Conservation (phyloP, 1,140 invertebrate genomes). For the Hylyphantes graminicola region DNA sequence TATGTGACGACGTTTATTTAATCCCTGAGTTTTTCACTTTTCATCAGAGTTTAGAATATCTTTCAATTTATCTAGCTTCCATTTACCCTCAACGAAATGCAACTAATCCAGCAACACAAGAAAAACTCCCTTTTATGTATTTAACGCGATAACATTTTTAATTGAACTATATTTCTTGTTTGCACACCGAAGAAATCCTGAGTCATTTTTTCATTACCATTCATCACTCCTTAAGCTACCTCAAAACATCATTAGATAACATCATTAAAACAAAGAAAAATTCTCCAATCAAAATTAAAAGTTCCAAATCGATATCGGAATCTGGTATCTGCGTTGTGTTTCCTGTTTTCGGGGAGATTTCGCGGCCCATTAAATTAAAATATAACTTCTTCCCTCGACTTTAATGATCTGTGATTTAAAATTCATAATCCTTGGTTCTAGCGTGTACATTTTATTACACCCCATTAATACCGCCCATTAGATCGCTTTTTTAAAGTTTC, state of each 20-base stretch:
- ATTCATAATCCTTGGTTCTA: conserved; percentile 29
- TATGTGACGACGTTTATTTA: no score
- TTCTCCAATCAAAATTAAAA: conserved; percentile 32
- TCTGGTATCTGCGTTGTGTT: conserved; percentile 24
- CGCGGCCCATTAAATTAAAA: conserved; percentile 37
- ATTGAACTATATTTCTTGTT: no score
- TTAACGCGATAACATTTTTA: no score
- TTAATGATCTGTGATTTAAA: conserved; percentile 47
- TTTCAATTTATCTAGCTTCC: no score
- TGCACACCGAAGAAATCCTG: no score
- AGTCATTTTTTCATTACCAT: background rate
- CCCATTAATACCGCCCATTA: conserved; percentile 32
- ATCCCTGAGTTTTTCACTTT: no score
- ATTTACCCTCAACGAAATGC: no score
- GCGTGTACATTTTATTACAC: conserved; percentile 37
- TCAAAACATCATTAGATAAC: conserved; percentile 40
- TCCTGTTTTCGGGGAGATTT: conserved; percentile 24
- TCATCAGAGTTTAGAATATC: no score
- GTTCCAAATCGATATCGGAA: conserved; percentile 25
- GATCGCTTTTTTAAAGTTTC: conserved; percentile 9
- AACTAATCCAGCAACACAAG: no score
- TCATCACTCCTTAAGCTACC: conserved; percentile 7
- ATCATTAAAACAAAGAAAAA: conserved; percentile 43
- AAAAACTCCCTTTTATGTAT: no score
- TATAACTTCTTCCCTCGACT: conserved; percentile 12